These are phyloP conservation scores for Cantharis rufa DNA, from an alignment of 2,888 invertebrate genomes.

Conservation along the genomic window DNA sequence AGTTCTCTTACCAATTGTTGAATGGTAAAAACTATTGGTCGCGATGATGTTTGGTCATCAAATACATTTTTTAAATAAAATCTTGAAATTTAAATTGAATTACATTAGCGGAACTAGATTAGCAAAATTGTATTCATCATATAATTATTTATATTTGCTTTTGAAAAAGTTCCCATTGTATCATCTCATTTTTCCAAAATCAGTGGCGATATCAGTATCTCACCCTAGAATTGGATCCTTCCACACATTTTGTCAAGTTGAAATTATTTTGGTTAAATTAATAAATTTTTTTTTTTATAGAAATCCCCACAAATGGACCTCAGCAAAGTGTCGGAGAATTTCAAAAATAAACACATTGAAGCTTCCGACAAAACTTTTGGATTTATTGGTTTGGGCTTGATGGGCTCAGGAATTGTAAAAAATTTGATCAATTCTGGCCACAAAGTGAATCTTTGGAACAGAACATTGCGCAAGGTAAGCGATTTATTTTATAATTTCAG, in stretches of 20 bases:
- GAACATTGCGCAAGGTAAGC: conserved; percentile 87
- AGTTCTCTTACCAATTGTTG: background rate
- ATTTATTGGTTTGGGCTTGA: conserved; percentile 92
- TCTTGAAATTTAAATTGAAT: background rate
- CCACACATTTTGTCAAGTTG: background rate
- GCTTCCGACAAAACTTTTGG: conserved; percentile 89
- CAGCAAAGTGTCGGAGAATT: conserved; percentile 73
- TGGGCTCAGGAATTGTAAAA: conserved; percentile 94
- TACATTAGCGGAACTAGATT: background rate
- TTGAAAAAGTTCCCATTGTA: background rate
- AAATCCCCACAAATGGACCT: conserved; percentile 78
- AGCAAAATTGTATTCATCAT: background rate
- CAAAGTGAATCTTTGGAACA: conserved; percentile 92
- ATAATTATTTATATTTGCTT: background rate
- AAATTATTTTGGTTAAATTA: background rate
- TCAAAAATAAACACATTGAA: conserved; percentile 82
- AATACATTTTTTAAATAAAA: background rate
- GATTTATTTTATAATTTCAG: conserved; percentile 12
- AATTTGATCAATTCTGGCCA: conserved; percentile 93
- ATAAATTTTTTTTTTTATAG: conserved; percentile 52
- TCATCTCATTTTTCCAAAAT: background rate
- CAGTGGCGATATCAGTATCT: background rate
- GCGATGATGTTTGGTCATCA: background rate
- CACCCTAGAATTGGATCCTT: background rate
- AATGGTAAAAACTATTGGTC: background rate